Evolutionary conservation across 2,113 vertebrate species (phyloP), one percentile per base, ranked within the genome.

Genomic region (Malaclemys terrapin): DNA sequence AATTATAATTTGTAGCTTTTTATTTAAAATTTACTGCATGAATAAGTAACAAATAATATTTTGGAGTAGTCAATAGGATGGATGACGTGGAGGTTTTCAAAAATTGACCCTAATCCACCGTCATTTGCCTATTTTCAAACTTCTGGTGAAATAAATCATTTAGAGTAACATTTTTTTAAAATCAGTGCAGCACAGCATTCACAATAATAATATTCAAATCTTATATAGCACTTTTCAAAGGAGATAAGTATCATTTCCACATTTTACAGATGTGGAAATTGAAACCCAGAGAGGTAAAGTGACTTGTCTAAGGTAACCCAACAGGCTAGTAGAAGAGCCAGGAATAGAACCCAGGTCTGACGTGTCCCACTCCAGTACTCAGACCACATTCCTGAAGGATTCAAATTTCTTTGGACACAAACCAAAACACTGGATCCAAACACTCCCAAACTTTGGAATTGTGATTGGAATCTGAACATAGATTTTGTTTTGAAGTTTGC

Each of bases 121-220:
- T 80, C 5, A 93, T 90, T n/a, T 90, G 50, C 50, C 91, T 92
- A 47, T 79, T 78, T 78, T 80, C 78, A 80, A 38, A 72, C n/a
- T 72, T 72, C 27, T 59, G 12, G 31, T 38, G 65, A 72, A 38
- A 72, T n/a, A 86, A 92, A 45, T 57, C 13, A 42, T 80, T 87
- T 31, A 81, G 52, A 2, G 13, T 76, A 80, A 86, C 16, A 5
- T 10, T 19, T 86, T 83, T 92, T 84, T 59, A 80, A 59, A 94
- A 59, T 82, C 80, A 81, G 53, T 82, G 75, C 29, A 6, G 31
- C n/a, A 65, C 54, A 82, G 69, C 0, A 0, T 56, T 85, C 0
- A 0, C 24, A 27, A 0, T n/a, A 84, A 78, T 50, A 90, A 84
- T 92, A 87, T 45, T 78, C 5, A 16, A 10, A 22, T 35, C 52